Evolutionary conservation across 2,888 invertebrate genomes (phyloP), one percentile per base, ranked within the genome.

Genomic region (Sarcophaga variegata): DNA sequence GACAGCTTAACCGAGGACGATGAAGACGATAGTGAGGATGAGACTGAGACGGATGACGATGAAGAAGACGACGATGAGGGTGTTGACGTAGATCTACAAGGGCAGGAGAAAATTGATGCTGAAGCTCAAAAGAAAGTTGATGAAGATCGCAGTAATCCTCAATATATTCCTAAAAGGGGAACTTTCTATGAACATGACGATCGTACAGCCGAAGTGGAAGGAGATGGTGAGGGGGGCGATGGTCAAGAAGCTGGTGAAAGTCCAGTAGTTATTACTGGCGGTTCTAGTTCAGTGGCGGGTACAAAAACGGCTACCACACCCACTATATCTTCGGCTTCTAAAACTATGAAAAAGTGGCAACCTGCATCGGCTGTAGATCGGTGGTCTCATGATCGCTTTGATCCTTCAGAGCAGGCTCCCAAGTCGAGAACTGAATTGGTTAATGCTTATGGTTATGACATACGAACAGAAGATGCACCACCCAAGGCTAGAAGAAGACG

Each of bases 121-220:
- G 96, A 96, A 88, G 94, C 95, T 0, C 95, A 95, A 83, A 96
- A 96, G 88, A 96, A 97, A 89, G 95, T 98, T 3, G 99, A 99
- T 92, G 98, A 99, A 92, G 99, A 99, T 92, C 95, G 97, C 64
- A 97, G 98, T 92, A 99, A 99, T 94, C 99, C 99, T 1, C 99
- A 99, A 91, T 99, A 98, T 93, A 98, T 99, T 89, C 99, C 99
- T 0, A 98, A 99, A 92, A 95, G 97, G 89, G 99, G 99, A 0
- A 97, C 97, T 0, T 99, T 99, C 93, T 99, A 99, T 91, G 99
- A 99, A 90, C 99, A 99, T 91, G 99, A 99, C 92, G 98, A 98
- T 91, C 94, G 98, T 87, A 97, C 97, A 6, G 96, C 96, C 25
- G 92, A 92, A 49, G 89, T 88, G 4, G 90, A 89, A 1, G 86